Evolutionary conservation across 2,797 vertebrate genomes (phyloP).

Genomic region (Mycteria americana): DNA sequence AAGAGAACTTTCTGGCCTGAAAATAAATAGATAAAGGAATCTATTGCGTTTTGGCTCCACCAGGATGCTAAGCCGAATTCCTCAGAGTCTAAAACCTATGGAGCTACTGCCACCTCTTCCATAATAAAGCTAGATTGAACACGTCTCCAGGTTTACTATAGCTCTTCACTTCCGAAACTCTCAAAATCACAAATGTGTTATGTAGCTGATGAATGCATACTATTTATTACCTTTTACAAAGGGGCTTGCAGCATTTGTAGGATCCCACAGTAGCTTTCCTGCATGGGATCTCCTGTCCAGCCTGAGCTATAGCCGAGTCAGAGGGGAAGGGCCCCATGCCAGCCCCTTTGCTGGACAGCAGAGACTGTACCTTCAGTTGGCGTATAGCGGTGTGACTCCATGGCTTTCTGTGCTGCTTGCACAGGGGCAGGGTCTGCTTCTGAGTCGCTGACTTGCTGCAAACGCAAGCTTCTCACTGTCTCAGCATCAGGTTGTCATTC

Average conservation of each 20-base stretch:
- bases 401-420: neutral
- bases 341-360: neutral
- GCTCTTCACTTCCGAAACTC: neutral
- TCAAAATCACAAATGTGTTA: neutral
- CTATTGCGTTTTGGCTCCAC: neutral
- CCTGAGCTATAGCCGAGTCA: neutral
- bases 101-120: neutral
- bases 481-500: neutral
- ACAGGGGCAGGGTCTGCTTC: neutral
- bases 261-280: neutral
- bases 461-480: rapidly evolving
- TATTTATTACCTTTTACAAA: neutral
- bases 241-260: neutral
- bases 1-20: neutral
- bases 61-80: neutral
- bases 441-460: neutral
- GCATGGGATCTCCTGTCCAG: neutral
- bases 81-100: neutral
- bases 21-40: neutral
- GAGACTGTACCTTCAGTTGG: neutral
- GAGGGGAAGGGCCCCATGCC: neutral
- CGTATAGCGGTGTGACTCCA: rapidly evolving
- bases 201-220: neutral
- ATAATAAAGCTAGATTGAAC: neutral
- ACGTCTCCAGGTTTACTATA: neutral